phyloP scores from a whole-genome alignment of 2,888 invertebrate genomes.

The Catocala nupta region DNA sequence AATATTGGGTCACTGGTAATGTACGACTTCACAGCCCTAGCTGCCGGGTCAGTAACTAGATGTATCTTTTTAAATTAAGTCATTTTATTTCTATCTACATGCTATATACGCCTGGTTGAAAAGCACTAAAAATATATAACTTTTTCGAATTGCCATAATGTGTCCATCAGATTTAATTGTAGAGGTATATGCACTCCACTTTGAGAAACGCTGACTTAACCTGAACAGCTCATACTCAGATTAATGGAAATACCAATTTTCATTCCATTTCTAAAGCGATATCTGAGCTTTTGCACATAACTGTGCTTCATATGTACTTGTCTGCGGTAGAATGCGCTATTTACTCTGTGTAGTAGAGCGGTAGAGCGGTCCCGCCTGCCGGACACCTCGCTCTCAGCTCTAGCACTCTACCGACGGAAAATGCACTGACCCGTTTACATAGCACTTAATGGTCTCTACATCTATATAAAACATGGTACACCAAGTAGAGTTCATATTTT shows the following conservation, averaged over 20 bases:
- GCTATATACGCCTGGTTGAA: too few species aligned
- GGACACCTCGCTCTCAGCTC: conserved; percentile 30
- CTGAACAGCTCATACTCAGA: background rate
- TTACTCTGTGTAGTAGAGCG: conserved; percentile 5
- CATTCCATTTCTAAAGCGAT: conserved; percentile 6
- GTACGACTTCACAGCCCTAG: too few species aligned
- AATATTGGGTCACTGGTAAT: too few species aligned
- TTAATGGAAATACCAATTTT: conserved; percentile 2
- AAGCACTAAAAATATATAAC: too few species aligned
- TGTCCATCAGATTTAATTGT: too few species aligned
- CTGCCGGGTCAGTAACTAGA: too few species aligned
- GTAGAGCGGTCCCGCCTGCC: conserved; percentile 20
- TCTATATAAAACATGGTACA: too few species aligned
- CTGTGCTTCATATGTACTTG: conserved; percentile 4
- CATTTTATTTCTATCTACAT: too few species aligned
- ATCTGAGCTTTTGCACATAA: background rate
- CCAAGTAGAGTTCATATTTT: too few species aligned
- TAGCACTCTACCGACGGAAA: conserved; percentile 9
- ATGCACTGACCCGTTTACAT: conserved; percentile 39
- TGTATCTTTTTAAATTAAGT: too few species aligned
- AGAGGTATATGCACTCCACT: background rate
- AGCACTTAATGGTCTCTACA: conserved; percentile 19
- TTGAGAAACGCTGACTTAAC: background rate
- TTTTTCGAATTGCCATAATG: too few species aligned
- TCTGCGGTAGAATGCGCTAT: conserved; percentile 2